Evolutionary conservation across 2,888 invertebrate genomes (phyloP).

Genomic region (Ametastegia equiseti): DNA sequence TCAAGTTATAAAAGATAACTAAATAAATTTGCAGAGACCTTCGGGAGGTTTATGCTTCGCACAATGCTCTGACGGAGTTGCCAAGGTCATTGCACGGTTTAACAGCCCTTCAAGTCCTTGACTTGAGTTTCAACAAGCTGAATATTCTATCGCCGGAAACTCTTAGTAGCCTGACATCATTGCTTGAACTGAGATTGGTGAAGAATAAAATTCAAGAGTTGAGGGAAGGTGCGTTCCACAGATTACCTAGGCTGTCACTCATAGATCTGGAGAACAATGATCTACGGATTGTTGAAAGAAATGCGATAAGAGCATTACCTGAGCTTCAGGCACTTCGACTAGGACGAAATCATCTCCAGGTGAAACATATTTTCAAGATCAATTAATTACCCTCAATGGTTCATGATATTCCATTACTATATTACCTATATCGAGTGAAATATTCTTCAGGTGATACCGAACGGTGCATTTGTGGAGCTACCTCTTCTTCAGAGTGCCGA

Average conservation of each 20-base stretch:
- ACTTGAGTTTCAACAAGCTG: conserved; percentile 88
- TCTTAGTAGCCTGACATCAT: conserved; percentile 83
- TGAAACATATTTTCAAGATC: conserved; percentile 79
- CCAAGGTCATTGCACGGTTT: conserved; percentile 85
- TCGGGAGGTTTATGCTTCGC: conserved; percentile 86
- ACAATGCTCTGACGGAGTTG: conserved; percentile 86
- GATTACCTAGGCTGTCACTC: conserved; percentile 83
- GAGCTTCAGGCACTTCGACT: conserved; percentile 83
- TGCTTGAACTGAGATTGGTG: conserved; percentile 85
- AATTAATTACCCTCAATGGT: neutral
- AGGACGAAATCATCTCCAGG: conserved; percentile 85
- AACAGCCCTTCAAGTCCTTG: conserved; percentile 83
- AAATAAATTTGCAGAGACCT: conserved; percentile 80
- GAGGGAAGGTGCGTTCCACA: conserved; percentile 84
- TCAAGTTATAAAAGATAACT: too few relatives aligned
- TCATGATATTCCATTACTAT: too few relatives aligned
- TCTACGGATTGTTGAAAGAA: conserved; percentile 85
- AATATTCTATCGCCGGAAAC: conserved; percentile 83
- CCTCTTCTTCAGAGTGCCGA: conserved; percentile 86
- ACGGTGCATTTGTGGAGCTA: conserved; percentile 86
- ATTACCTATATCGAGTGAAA: neutral
- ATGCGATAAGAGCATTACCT: conserved; percentile 84
- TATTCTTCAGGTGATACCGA: conserved; percentile 78
- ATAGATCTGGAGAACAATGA: conserved; percentile 91
- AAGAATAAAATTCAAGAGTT: conserved; percentile 86